Evolutionary conservation across 2,888 invertebrate genomes (phyloP).

Genomic region (Heteromurus nitidus): DNA sequence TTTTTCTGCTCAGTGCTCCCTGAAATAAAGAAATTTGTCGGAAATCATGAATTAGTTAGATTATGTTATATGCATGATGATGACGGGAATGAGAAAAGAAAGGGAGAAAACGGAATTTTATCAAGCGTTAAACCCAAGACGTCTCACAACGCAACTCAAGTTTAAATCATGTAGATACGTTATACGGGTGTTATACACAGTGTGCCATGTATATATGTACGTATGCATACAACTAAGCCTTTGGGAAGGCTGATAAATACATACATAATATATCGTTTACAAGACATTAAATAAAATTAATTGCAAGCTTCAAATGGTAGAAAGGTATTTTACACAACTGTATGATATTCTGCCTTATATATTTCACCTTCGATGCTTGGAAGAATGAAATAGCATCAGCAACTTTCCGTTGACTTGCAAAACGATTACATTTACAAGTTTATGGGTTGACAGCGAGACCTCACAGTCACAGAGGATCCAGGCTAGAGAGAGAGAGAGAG

Average conservation of each 20-base stretch:
- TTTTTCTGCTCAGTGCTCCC: too few relatives aligned
- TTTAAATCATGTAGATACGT: too few relatives aligned
- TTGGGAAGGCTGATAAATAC: too few relatives aligned
- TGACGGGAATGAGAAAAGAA: constrained; percentile 46
- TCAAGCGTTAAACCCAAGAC: neutral
- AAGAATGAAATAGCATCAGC: constrained; percentile 5
- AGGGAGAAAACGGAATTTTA: neutral
- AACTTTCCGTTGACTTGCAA: constrained; percentile 25
- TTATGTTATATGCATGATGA: constrained; percentile 39
- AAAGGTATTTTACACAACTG: too few relatives aligned
- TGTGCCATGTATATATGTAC: too few relatives aligned
- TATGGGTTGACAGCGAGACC: constrained; percentile 23
- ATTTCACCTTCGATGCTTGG: constrained; percentile 6
- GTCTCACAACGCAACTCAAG: neutral
- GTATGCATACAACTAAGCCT: too few relatives aligned
- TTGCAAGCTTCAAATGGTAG: too few relatives aligned
- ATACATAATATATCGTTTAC: too few relatives aligned
- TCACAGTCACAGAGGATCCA: too few relatives aligned
- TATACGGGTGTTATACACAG: too few relatives aligned
- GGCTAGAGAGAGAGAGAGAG: neutral
- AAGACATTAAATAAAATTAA: too few relatives aligned
- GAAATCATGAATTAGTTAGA: constrained; percentile 60
- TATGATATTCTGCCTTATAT: too few relatives aligned
- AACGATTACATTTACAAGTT: constrained; percentile 28
- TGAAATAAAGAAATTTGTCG: constrained; percentile 51